phyloP scores from a whole-genome alignment of 2,888 invertebrate genomes.

The Eumerus sabulonum region DNA sequence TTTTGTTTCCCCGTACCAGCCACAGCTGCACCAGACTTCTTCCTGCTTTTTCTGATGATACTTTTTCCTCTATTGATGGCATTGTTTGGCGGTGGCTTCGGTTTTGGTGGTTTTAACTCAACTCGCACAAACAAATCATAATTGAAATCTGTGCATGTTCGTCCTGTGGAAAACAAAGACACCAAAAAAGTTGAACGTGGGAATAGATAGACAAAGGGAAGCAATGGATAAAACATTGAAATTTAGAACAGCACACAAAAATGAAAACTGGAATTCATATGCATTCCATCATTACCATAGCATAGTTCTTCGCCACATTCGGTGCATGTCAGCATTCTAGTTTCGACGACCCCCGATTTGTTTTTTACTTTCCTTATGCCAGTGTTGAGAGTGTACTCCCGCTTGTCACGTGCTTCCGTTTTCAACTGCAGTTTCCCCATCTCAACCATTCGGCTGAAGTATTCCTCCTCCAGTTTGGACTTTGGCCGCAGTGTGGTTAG shows the following conservation, averaged over 20 bases:
- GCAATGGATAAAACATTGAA: constrained; percentile 44
- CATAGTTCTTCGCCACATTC: constrained; percentile 94
- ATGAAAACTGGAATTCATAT: constrained; percentile 57
- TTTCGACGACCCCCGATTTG: constrained; percentile 89
- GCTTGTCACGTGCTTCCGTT: constrained; percentile 86
- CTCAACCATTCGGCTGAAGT: constrained; percentile 91
- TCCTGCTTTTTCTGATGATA: constrained; percentile 73
- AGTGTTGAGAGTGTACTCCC: constrained; percentile 83
- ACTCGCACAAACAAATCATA: constrained; percentile 78
- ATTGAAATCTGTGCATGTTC: constrained; percentile 77
- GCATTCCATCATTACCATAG: constrained; percentile 80
- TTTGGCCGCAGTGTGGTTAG: constrained; percentile 92
- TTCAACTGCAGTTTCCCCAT: constrained; percentile 88
- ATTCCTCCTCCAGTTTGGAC: constrained; percentile 90
- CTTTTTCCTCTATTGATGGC: constrained; percentile 73
- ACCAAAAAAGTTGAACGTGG: background rate
- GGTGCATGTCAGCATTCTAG: constrained; percentile 85
- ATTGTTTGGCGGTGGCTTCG: constrained; percentile 72
- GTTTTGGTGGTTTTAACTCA: constrained; percentile 75
- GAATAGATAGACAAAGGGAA: constrained; percentile 5
- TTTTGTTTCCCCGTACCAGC: constrained; percentile 73
- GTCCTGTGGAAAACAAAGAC: constrained; percentile 70
- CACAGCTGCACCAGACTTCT: constrained; percentile 72
- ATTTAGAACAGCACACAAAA: constrained; percentile 58
- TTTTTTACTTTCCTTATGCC: constrained; percentile 89